Evolutionary conservation across 2,113 vertebrate species (phyloP), one percentile per base, ranked within the genome.

Genomic region (Centropristis striata): DNA sequence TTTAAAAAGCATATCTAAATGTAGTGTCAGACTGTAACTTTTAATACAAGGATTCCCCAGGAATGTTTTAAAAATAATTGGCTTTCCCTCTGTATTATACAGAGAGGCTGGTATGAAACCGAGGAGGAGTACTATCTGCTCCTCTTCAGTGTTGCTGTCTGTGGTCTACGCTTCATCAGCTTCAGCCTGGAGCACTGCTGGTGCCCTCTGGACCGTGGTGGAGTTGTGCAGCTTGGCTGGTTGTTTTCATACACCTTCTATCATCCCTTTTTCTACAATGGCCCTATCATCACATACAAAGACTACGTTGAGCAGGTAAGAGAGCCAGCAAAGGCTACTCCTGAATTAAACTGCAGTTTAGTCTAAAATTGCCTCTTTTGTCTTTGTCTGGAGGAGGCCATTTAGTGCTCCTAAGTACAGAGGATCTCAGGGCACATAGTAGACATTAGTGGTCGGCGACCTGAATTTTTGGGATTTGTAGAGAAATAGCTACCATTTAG

Each of bases 251-350:
- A 98, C 1, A 95, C 96, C 32, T 99, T 99, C 87, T 99, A 99
- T 69, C 98, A 99, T 78, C 98, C 98, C 0, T 95, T 95, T 7
- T 97, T 99, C 94, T 98, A 97, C 94, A 99, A 99, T 0, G 98
- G 98, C 37, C 98, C 98, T 9, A 90, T 98, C 36, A 71, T 99
- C 81, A 96, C 90, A 36, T 98, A 96, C 81, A 94, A 93, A 78
- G 96, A 97, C 44, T 99, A 98, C 87, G 73, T 81, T 47, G 84
- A 91, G 23, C 96, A 98, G 96, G 98, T 99, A 92, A 93, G 80
- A 20, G 36, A 16, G 42, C 15, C 60, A 55, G 21, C 9, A 39
- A 59, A 32, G 4, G 16, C 46, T 28, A 54, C n/a, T 68, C 18
- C 25, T 66, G 36, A 57, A 23, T 28, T 51, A 37, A 70, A 65